These are phyloP conservation scores for Neomorphus geoffroyi DNA, from an alignment of 2,797 vertebrate species.

Conservation along the genomic window DNA sequence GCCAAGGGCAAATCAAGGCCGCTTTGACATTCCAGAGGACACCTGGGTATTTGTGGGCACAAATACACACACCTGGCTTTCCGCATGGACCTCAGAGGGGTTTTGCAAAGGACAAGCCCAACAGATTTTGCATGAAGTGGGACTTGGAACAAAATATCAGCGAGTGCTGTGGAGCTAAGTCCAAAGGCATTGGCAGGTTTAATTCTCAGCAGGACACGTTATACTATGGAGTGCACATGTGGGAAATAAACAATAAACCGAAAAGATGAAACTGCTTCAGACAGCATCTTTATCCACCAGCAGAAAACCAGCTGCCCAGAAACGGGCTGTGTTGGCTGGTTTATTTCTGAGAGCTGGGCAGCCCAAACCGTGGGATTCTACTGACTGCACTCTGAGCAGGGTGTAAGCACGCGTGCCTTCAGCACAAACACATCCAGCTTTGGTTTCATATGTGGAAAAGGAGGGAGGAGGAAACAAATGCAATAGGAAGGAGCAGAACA, in stretches of 20 bases:
- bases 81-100: accelerated
- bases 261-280: slow-evolving; percentile 19
- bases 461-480: background rate
- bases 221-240: background rate
- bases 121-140: background rate
- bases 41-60: background rate
- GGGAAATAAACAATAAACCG: slow-evolving; percentile 32
- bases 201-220: background rate
- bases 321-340: background rate
- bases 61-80: background rate
- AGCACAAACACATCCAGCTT: background rate
- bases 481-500: background rate
- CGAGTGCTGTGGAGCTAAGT: background rate
- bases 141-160: background rate
- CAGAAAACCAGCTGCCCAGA: background rate
- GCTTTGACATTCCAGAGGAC: background rate
- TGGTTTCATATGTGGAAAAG: background rate
- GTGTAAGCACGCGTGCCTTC: background rate
- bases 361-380: background rate
- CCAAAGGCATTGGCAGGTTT: background rate
- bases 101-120: background rate
- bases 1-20: background rate
- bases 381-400: background rate
- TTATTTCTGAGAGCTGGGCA: background rate
- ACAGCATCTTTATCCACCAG: background rate